These are phyloP conservation scores for Charanyca ferruginea DNA, from an alignment of 2,888 invertebrate genomes.

Conservation along the genomic window DNA sequence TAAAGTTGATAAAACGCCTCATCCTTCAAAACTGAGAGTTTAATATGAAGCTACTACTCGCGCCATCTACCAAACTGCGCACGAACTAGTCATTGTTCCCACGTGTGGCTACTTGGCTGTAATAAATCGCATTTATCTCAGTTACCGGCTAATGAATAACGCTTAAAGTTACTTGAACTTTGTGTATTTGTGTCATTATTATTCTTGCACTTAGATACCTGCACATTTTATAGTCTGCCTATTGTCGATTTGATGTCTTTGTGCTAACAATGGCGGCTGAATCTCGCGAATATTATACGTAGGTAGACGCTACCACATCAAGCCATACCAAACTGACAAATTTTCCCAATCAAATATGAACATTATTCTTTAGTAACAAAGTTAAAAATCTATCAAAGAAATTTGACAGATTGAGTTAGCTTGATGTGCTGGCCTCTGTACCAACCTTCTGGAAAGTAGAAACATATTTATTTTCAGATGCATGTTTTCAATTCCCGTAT, in stretches of 20 bases:
- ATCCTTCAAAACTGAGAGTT: conserved; percentile 34
- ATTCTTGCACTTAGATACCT: neutral
- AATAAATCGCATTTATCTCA: conserved; percentile 45
- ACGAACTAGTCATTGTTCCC: conserved; percentile 43
- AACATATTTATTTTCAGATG: neutral
- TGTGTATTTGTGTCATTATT: conserved; percentile 17
- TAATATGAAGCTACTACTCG: conserved; percentile 39
- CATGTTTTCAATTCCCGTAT: conserved; percentile 11
- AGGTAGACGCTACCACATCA: no score
- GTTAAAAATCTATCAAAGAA: no score
- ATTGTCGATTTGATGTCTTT: no score
- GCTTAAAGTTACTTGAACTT: conserved; percentile 36
- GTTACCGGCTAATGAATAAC: conserved; percentile 43
- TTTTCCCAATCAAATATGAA: no score
- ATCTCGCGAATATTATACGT: no score
- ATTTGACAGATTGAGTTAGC: no score
- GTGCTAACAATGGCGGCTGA: no score
- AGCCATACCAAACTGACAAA: no score
- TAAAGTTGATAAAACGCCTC: conserved; percentile 41
- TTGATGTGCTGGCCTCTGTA: no score
- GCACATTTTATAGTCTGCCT: neutral
- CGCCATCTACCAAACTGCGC: conserved; percentile 52
- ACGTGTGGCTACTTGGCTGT: conserved; percentile 18
- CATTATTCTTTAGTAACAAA: no score
- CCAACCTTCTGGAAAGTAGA: no score